Percentiles rank a stretch among this genome's conserved stretches.
phyloP scores from a whole-genome alignment of 2,888 invertebrate species.

The Dynastes hyllus region DNA sequence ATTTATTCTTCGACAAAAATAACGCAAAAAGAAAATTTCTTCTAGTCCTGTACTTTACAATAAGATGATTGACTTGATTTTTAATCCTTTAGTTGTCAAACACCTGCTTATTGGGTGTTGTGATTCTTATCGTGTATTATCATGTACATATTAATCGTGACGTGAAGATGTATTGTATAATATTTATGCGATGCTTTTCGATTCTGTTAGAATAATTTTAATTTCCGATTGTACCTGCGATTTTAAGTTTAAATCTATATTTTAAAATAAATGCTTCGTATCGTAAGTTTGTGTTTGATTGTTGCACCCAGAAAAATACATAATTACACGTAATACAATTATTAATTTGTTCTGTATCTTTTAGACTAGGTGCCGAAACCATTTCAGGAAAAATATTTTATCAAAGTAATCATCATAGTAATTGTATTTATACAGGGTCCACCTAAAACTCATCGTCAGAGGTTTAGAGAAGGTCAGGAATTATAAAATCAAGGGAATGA shows the following conservation, averaged over 20 bases:
- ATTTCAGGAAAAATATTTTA: no score
- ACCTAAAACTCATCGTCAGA: no score
- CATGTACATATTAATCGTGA: constrained; percentile 11
- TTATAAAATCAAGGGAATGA: no score
- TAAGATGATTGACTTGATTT: neutral
- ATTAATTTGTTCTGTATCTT: no score
- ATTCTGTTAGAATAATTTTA: constrained; percentile 22
- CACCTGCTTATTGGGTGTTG: neutral
- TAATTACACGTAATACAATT: no score
- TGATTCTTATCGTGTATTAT: neutral
- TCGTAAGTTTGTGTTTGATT: neutral
- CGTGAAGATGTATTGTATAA: constrained; percentile 9
- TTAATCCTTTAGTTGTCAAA: neutral
- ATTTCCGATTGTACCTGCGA: constrained; percentile 30
- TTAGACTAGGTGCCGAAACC: no score
- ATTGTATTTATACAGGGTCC: no score
- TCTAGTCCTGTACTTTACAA: neutral
- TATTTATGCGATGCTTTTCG: constrained; percentile 34
- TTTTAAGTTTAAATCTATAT: constrained; percentile 33
- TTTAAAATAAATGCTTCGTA: constrained; percentile 43
- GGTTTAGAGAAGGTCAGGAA: no score
- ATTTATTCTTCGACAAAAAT: neutral
- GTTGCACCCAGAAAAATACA: no score
- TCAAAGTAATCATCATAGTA: no score
- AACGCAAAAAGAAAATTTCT: constrained; percentile 16